Base-by-base conservation (phyloP, 2,797 vertebrate genomes). In the Poecilia gillii region DNA sequence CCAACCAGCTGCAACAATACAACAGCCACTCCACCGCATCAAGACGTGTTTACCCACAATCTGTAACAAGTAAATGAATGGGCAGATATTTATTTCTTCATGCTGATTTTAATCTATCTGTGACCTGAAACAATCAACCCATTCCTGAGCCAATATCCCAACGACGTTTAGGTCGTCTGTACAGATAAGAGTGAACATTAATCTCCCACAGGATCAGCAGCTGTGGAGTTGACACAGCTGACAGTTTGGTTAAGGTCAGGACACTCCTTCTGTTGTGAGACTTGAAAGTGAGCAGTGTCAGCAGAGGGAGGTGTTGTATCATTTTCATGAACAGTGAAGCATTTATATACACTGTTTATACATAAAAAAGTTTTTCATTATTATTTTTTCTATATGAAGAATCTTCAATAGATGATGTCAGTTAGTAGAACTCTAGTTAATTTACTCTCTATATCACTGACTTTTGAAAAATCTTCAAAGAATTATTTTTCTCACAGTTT, bases 1-100 rank as follows among this genome's bases (percentile, higher is more conserved):
- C 49, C 74, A 84, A 83, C 77, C 91, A 92, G 90, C 91, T 93
- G 87, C 88, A 93, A 90, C 86, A 93, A 93, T 87, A 93, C 55
- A 80, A 86, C 76, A 87, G 64, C 59, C 18, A 16, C 88, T 91
- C 88, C 87, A 79, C 83, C 49, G 59, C 66, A 75, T 78, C 12
- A 14, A 76, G 18, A 72, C 12, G 23, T 91, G 83, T 85, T 89
- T 89, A 71, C 73, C 73, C 72, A 88, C 77, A 84, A 78, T 87
- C 46, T 83, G 76, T 84, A 76, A 84, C 79, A 75, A 85, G 85
- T 74, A 80, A 31, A 84, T n/a, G 43, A 7, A 77, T 72, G 49
- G 72, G 57, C 62, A 75, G 49, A 80, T 76, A 59, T 72, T 78
- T 25, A 77, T 71, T 79, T 77, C 83, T 84, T 77, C 11, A 4